These are phyloP conservation scores for Vulpes vulpes DNA, from an alignment of 2,113 vertebrate genomes.

Conservation along the genomic window DNA sequence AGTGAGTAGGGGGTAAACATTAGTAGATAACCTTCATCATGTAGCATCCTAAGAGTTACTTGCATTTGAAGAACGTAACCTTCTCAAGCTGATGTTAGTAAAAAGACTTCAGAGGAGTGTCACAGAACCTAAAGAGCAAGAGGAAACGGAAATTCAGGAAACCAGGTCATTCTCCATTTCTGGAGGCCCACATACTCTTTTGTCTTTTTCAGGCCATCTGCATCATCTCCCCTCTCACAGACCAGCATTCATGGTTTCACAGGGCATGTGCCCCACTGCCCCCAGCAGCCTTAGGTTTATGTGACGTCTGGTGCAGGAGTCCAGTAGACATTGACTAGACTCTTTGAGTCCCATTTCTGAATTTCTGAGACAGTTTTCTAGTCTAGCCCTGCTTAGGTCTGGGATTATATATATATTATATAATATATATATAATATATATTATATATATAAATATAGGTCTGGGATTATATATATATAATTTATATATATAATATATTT, in stretches of 20 bases:
- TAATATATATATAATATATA: no score
- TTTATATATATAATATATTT: no score
- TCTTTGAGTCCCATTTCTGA: neutral
- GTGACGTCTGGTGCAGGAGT: neutral
- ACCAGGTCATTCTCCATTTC: neutral
- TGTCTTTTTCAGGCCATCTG: neutral
- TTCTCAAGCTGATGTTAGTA: neutral
- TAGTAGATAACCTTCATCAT: neutral
- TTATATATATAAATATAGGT: neutral
- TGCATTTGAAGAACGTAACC: neutral
- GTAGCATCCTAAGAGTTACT: neutral
- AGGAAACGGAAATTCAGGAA: neutral
- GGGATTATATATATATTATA: no score
- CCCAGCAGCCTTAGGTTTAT: neutral
- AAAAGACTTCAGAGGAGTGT: neutral
- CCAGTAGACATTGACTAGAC: neutral
- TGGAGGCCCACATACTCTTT: neutral
- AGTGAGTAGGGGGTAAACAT: neutral
- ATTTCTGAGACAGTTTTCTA: neutral
- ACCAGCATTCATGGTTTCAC: neutral
- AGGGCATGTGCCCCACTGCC: no score
- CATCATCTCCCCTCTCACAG: neutral
- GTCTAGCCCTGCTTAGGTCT: neutral
- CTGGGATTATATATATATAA: neutral
- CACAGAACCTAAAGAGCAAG: neutral